Evolutionary conservation across 2,888 invertebrate genomes (phyloP), one percentile per base, ranked within the genome.

Genomic region (Netelia fuscicornis): DNA sequence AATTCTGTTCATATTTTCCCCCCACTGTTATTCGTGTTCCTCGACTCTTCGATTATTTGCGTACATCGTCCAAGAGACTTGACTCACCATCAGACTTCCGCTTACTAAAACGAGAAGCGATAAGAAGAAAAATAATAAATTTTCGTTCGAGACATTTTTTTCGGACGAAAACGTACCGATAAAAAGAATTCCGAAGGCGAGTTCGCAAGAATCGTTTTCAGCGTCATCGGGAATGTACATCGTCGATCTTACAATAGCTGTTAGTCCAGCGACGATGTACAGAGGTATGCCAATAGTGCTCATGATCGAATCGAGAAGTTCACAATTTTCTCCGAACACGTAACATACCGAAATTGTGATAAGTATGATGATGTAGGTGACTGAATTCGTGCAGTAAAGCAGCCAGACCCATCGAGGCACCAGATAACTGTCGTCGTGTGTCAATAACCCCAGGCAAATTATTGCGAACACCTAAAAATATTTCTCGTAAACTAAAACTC

Each of bases 401-500:
- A 88, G 65, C 91, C 91, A 91, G 3, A 90, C 78, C 90, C 90
- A 91, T 87, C 87, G 87, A 52, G 90, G 90, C 42, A 89, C 75
- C 58, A 72, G 25, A 60, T 87, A 88, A 56, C 83, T 87, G 5
- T 88, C 88, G 60, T 86, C 83, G 23, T 86, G 83, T 13, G 83
- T 44, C 77, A 91, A 70, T 64, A 90, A 74, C 13, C 75, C 62
- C 56, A 89, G 71, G 62, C 87, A 88, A 17, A 84, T 42, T 52
- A 82, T 62, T 3, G 87, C 85, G 9, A 89, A 37, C 44, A 86
- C 81, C 90, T 91, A 30, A 60, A 79, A 74, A 37, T 37, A 37
- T 37, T 37, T 5, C 3, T 8, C 8, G 37, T 37, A 37, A 6
- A 37, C 37, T 37, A 37, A 37, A 6, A 20, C 20, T 37, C 37